Evolutionary conservation across 2,797 vertebrate genomes (phyloP).

Genomic region (Chaetophractus vellerosus): DNA sequence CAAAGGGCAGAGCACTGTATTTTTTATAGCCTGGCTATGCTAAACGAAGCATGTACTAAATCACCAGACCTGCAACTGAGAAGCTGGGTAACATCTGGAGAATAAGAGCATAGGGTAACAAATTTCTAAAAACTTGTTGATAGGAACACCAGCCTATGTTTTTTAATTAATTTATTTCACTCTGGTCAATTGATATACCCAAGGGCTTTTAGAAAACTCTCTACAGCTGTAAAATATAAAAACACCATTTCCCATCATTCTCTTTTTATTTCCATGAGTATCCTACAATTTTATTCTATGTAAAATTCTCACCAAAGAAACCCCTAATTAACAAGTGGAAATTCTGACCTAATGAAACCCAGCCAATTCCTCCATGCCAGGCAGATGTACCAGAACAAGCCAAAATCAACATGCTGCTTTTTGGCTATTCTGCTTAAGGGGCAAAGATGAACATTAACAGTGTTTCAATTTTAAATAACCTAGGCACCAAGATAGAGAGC

Average conservation of each 20-base stretch:
- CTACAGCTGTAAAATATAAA: slow-evolving; percentile 45
- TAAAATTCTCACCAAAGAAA: slow-evolving; percentile 51
- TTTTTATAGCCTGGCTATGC: slow-evolving; percentile 63
- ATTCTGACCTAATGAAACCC: slow-evolving; percentile 59
- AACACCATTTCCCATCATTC: background rate
- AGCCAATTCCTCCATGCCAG: slow-evolving; percentile 16
- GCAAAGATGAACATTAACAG: background rate
- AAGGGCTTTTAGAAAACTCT: background rate
- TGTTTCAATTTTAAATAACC: background rate
- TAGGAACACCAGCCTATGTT: slow-evolving; percentile 50
- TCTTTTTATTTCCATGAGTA: slow-evolving; percentile 56
- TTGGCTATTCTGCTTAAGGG: background rate
- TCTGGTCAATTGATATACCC: slow-evolving; percentile 56
- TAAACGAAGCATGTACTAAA: slow-evolving; percentile 74
- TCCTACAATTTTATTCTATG: slow-evolving; percentile 49
- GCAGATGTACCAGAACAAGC: background rate
- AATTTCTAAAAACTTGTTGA: slow-evolving; percentile 70
- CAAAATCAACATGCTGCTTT: background rate
- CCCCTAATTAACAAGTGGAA: slow-evolving; percentile 65
- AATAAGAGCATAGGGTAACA: slow-evolving; percentile 7
- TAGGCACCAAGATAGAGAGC: background rate
- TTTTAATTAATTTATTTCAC: slow-evolving; percentile 75
- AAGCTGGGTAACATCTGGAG: slow-evolving; percentile 78
- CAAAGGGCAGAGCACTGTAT: slow-evolving; percentile 13
- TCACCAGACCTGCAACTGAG: slow-evolving; percentile 67